Conservation (phyloP, 2,797 vertebrate genomes). For the Thunnus albacares region DNA sequence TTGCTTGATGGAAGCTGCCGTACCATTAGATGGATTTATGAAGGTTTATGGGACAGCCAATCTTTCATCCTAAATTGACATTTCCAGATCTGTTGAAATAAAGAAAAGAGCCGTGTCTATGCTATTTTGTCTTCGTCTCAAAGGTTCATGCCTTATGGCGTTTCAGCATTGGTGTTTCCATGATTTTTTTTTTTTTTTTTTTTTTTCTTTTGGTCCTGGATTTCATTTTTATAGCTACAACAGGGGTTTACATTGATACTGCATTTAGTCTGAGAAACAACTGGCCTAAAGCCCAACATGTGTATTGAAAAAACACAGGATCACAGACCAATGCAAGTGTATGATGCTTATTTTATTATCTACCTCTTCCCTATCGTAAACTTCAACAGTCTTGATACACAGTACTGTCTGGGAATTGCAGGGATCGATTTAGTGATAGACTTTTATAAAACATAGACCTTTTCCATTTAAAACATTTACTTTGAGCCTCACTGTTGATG, state of each 20-base stretch:
- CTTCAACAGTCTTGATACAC: not conserved
- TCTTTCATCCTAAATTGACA: constrained; percentile 21
- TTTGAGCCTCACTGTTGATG: no score
- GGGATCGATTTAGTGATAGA: not conserved
- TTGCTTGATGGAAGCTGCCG: constrained; percentile 35
- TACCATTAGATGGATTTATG: constrained; percentile 27
- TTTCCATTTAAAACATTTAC: no score
- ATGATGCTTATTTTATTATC: not conserved
- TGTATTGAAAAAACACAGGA: not conserved
- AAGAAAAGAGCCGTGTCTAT: constrained; percentile 73
- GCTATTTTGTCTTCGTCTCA: constrained; percentile 82
- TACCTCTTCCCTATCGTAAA: not conserved
- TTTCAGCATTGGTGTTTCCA: constrained; percentile 18
- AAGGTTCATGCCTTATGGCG: constrained; percentile 63
- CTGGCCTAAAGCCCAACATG: not conserved
- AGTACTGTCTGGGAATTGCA: not conserved
- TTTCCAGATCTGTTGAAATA: constrained; percentile 81
- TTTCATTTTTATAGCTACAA: constrained; percentile 2
- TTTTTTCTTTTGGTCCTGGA: not conserved
- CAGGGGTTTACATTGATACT: not conserved
- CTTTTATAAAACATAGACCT: not conserved
- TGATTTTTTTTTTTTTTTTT: not conserved
- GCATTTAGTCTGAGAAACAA: not conserved
- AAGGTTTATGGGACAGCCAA: constrained; percentile 15
- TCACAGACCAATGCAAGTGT: not conserved